These are phyloP conservation scores for Petaurus breviceps DNA, from an alignment of 2,113 vertebrate species.

Conservation along the genomic window DNA sequence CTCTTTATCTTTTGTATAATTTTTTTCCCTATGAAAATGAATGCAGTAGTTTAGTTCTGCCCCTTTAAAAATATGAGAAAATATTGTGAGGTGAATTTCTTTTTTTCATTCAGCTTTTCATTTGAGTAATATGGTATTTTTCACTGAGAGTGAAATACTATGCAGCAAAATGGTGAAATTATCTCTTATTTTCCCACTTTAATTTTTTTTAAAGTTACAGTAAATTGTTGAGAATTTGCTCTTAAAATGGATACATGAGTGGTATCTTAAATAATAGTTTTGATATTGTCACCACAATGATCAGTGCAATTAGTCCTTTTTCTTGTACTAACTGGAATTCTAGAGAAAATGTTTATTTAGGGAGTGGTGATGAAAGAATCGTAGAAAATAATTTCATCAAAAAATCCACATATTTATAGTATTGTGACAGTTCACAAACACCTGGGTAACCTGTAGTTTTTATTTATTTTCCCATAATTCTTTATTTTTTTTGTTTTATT, in stretches of 20 bases:
- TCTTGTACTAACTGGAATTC: neutral
- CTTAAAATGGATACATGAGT: neutral
- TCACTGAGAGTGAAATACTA: constrained; percentile 8
- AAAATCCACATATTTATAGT: neutral
- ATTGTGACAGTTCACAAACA: constrained; percentile 6
- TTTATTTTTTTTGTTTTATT: neutral
- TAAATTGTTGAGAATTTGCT: constrained; percentile 24
- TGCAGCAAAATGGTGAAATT: neutral
- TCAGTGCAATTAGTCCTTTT: neutral
- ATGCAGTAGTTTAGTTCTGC: constrained; percentile 43
- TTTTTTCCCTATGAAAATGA: neutral
- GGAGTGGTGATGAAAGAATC: constrained; percentile 34
- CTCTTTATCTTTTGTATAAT: constrained; percentile 12
- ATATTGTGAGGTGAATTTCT: neutral
- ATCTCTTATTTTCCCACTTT: constrained; percentile 28
- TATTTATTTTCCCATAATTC: neutral
- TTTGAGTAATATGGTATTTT: constrained; percentile 8
- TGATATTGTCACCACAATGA: constrained; percentile 10
- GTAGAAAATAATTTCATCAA: neutral
- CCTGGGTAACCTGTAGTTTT: neutral
- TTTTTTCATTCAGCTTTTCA: neutral
- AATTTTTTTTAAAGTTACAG: constrained; percentile 30
- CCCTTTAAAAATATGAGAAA: neutral
- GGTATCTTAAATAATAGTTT: neutral
- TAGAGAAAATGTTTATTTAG: constrained; percentile 8